Evolutionary conservation across 2,113 vertebrate species (phyloP).

Genomic region (Procapra przewalskii): DNA sequence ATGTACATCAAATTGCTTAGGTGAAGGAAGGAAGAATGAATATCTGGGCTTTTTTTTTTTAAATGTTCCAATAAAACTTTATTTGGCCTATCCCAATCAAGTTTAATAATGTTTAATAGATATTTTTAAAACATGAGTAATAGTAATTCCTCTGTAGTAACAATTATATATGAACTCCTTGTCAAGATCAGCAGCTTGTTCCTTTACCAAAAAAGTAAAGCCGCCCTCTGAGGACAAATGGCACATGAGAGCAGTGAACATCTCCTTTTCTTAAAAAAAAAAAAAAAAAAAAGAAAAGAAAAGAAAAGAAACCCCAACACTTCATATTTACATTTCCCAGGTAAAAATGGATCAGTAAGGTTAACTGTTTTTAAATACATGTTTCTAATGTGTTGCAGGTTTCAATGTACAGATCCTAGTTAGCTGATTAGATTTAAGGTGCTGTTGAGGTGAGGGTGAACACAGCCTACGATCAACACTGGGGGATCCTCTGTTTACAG

Average conservation of each 20-base stretch:
- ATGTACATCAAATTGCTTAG: not conserved
- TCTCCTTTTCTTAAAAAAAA: not conserved
- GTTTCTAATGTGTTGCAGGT: constrained; percentile 55
- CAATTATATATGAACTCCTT: constrained; percentile 28
- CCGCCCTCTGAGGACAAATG: not conserved
- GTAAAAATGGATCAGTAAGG: constrained; percentile 58
- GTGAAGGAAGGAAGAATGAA: not conserved
- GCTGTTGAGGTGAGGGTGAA: constrained; percentile 65
- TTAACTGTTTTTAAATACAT: constrained; percentile 67
- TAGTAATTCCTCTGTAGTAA: not conserved
- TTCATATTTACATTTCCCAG: constrained; percentile 74
- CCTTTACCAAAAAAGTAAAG: constrained; percentile 9
- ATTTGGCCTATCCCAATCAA: constrained; percentile 61
- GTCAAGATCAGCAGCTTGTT: constrained; percentile 57
- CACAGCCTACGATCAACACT: constrained; percentile 26
- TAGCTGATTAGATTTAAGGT: constrained; percentile 74
- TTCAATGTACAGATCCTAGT: constrained; percentile 64
- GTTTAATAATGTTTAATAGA: constrained; percentile 43
- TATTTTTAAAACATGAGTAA: constrained; percentile 45
- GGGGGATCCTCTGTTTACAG: constrained; percentile 34
- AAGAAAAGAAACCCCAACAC: not conserved
- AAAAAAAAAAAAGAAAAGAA: not conserved
- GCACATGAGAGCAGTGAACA: not conserved
- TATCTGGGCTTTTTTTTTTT: too few relatives aligned
- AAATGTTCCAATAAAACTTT: not conserved